Evolutionary conservation across 2,113 vertebrate species (phyloP).

Genomic region (Perca schrenkii): DNA sequence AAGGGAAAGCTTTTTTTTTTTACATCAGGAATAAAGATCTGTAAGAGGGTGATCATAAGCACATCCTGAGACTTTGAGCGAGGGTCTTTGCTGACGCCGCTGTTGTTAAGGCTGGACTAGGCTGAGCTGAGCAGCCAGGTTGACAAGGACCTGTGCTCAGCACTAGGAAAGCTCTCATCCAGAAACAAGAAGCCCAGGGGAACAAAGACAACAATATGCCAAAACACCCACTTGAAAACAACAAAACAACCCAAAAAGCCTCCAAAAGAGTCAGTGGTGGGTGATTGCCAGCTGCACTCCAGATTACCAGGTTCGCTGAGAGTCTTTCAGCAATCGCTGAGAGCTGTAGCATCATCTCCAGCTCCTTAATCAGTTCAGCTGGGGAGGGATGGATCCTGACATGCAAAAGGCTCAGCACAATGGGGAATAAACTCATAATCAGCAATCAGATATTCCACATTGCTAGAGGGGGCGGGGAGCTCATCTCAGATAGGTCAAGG

Average conservation of each 20-base stretch:
- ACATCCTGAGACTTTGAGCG: slow-evolving; percentile 69
- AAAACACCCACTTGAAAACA: slow-evolving; percentile 82
- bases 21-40: slow-evolving; percentile 48
- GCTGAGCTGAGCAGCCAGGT: slow-evolving; percentile 74
- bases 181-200: slow-evolving; percentile 85
- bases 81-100: slow-evolving; percentile 79
- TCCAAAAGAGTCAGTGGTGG: slow-evolving; percentile 74
- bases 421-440: slow-evolving; percentile 85
- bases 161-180: slow-evolving; percentile 85
- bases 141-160: slow-evolving; percentile 86
- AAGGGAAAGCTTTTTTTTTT: slow-evolving; percentile 43
- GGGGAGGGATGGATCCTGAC: slow-evolving; percentile 79
- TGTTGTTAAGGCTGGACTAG: slow-evolving; percentile 67
- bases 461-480: slow-evolving; percentile 73
- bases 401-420: slow-evolving; percentile 80
- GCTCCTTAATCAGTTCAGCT: slow-evolving; percentile 84
- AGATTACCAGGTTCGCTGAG: slow-evolving; percentile 77
- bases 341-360: slow-evolving; percentile 80
- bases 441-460: slow-evolving; percentile 85
- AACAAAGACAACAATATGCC: slow-evolving; percentile 82
- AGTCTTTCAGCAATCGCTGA: slow-evolving; percentile 76
- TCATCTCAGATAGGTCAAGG: slow-evolving; percentile 84
- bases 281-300: slow-evolving; percentile 85
- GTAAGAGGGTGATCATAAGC: slow-evolving; percentile 72
- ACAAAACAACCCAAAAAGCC: slow-evolving; percentile 79